Conservation (phyloP, 1,140 invertebrate genomes). For the Nasonia vitripennis region DNA sequence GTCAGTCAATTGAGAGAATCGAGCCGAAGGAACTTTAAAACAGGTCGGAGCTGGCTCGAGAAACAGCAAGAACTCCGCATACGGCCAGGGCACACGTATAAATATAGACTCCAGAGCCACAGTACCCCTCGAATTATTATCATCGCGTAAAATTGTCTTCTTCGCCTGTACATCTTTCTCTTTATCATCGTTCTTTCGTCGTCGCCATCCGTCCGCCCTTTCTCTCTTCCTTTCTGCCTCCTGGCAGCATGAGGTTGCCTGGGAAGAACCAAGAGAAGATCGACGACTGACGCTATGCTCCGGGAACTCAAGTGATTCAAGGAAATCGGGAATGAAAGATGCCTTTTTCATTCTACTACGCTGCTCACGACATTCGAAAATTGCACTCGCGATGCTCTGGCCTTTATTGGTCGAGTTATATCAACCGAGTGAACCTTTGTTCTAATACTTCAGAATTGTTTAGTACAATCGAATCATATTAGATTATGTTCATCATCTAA, state of each 20-base stretch:
- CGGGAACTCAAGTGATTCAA: conserved; percentile 8
- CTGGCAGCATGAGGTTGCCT: conserved; percentile 2
- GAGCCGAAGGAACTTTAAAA: conserved; percentile 40
- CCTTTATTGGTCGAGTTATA: neutral
- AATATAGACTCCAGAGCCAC: neutral
- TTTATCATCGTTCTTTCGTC: conserved; percentile 1
- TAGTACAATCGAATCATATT: neutral
- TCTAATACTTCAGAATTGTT: neutral
- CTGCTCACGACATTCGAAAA: neutral
- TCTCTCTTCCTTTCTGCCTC: neutral
- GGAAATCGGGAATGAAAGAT: neutral
- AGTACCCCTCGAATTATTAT: conserved; percentile 43
- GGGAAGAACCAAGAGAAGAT: neutral
- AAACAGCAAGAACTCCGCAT: neutral
- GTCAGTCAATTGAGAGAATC: conserved; percentile 32
- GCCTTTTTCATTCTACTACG: conserved; percentile 1
- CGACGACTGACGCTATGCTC: neutral
- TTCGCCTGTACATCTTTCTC: conserved; percentile 6
- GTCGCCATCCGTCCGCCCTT: neutral
- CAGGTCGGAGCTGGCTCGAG: conserved; percentile 23
- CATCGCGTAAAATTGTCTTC: conserved; percentile 34
- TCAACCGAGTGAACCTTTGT: neutral
- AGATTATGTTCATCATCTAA: neutral
- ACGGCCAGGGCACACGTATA: neutral
- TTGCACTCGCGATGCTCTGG: neutral